These are phyloP conservation scores for Girardinichthys multiradiatus DNA, from an alignment of 2,113 vertebrate species.

Conservation along the genomic window DNA sequence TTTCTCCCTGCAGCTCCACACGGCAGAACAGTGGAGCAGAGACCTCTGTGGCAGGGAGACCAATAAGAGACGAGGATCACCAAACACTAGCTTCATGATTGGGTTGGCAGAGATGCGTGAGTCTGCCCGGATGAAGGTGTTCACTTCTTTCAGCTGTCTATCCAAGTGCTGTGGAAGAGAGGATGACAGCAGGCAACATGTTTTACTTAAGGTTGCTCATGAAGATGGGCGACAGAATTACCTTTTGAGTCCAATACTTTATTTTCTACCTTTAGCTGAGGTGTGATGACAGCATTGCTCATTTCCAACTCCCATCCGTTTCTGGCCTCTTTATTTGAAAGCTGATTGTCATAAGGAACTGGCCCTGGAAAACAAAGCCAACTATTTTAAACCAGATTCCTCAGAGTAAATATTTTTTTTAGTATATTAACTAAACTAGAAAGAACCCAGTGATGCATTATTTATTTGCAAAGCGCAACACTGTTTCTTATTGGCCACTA, in stretches of 20 bases:
- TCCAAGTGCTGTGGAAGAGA: conserved; percentile 80
- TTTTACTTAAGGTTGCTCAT: background rate
- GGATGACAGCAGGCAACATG: background rate
- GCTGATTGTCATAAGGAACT: conserved; percentile 58
- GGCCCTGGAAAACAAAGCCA: conserved; percentile 70
- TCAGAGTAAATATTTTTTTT: background rate
- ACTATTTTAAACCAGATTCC: background rate
- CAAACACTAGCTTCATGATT: conserved; percentile 85
- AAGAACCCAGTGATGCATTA: background rate
- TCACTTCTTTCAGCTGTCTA: conserved; percentile 79
- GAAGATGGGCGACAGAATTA: background rate
- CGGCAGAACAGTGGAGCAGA: conserved; percentile 81
- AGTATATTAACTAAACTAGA: background rate
- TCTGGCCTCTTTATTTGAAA: conserved; percentile 84
- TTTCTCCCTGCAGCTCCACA: conserved; percentile 89
- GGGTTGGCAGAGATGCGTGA: conserved; percentile 85
- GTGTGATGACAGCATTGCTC: conserved; percentile 74
- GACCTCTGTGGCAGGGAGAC: conserved; percentile 76
- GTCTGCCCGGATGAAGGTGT: conserved; percentile 81
- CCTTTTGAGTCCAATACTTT: background rate
- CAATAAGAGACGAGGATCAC: conserved; percentile 84
- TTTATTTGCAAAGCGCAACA: background rate
- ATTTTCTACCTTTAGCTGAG: conserved; percentile 82
- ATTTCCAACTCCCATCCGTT: conserved; percentile 88
- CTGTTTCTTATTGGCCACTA: conserved; percentile 10